A percentile compares a stretch with the other conserved stretches of the same genome.
Conservation (phyloP, 35 echinoderm and acorn worm species). For the Apostichopus californicus region DNA sequence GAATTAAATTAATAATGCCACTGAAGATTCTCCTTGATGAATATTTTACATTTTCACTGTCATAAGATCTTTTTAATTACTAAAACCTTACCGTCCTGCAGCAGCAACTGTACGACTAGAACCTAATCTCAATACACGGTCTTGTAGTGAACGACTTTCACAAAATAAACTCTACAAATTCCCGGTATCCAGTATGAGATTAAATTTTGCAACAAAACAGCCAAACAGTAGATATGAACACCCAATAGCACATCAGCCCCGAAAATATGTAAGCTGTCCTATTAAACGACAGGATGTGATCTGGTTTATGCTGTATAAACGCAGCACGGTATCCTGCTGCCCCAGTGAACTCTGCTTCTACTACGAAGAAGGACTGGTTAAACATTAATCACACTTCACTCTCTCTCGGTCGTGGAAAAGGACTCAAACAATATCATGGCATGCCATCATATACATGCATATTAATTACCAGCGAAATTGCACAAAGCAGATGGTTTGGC, state of each 20-base stretch:
- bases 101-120: too few species aligned
- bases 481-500: neutral
- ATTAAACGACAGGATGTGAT: neutral
- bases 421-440: neutral
- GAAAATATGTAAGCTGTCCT: neutral
- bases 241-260: neutral
- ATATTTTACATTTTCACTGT: too few species aligned
- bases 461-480: neutral
- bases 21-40: too few species aligned
- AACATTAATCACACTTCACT: constrained; percentile 36
- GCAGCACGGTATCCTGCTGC: constrained; percentile 32
- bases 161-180: too few species aligned
- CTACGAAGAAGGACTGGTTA: neutral
- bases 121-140: too few species aligned
- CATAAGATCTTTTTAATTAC: too few species aligned
- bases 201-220: too few species aligned
- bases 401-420: neutral
- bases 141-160: too few species aligned
- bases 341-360: constrained; percentile 18
- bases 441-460: neutral
- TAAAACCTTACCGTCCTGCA: too few species aligned
- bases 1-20: too few species aligned
- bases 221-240: neutral
- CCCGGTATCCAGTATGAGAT: too few species aligned
- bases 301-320: neutral